Conservation (phyloP, 2,113 vertebrate species). For the Epinephelus lanceolatus region DNA sequence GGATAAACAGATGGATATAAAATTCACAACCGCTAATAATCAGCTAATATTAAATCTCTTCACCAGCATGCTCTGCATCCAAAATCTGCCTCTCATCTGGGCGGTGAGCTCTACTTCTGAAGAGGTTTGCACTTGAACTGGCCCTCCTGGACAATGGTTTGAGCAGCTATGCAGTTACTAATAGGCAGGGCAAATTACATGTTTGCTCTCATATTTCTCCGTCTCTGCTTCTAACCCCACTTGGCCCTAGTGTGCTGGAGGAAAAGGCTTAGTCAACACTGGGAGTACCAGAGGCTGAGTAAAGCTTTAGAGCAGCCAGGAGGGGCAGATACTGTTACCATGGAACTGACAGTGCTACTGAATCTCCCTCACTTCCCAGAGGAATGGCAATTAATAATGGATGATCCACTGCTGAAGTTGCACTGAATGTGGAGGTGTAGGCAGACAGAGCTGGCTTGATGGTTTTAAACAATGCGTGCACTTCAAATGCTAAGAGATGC, state of each 20-base stretch:
- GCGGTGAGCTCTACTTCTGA: background rate
- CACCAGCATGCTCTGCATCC: background rate
- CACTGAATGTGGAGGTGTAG: slow-evolving; percentile 51
- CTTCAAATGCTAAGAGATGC: slow-evolving; percentile 48
- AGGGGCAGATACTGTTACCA: slow-evolving; percentile 64
- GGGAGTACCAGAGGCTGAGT: slow-evolving; percentile 36
- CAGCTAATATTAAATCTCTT: slow-evolving; percentile 10
- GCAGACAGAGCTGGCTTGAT: slow-evolving; percentile 21
- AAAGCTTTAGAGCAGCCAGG: slow-evolving; percentile 31
- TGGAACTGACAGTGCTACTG: slow-evolving; percentile 43
- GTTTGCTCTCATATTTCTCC: slow-evolving; percentile 33
- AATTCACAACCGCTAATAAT: background rate
- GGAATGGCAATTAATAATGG: slow-evolving; percentile 77
- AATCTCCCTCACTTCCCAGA: slow-evolving; percentile 55
- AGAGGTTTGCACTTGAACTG: background rate
- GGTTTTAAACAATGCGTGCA: slow-evolving; percentile 47
- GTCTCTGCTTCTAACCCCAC: slow-evolving; percentile 30
- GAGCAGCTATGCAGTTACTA: slow-evolving; percentile 11
- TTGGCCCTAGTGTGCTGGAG: slow-evolving; percentile 22
- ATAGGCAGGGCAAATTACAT: slow-evolving; percentile 32
- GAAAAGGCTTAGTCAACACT: slow-evolving; percentile 62
- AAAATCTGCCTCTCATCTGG: slow-evolving; percentile 4
- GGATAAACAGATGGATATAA: slow-evolving; percentile 16
- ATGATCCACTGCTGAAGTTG: slow-evolving; percentile 70
- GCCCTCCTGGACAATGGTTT: background rate